phyloP scores from a whole-genome alignment of 2,113 vertebrate genomes.

The Nettapus auritus region DNA sequence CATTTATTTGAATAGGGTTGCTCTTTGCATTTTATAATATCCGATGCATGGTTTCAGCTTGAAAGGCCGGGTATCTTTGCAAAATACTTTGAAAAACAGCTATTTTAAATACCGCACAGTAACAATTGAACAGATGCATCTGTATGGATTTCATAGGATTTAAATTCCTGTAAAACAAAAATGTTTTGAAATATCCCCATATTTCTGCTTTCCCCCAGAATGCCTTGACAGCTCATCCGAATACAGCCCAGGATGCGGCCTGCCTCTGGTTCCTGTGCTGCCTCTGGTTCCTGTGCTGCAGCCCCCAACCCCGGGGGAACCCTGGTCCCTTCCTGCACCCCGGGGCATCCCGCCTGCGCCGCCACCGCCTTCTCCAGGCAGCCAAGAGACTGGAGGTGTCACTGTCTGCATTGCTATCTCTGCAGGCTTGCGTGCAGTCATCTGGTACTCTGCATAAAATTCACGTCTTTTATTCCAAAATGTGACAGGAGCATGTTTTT shows the following conservation, averaged over 20 bases:
- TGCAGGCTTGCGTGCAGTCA: neutral
- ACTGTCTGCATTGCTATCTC: slow-evolving; percentile 29
- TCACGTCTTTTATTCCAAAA: neutral
- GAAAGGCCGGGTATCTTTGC: neutral
- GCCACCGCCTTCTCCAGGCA: neutral
- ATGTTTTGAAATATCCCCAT: fast-evolving
- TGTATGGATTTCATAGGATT: neutral
- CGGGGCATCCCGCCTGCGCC: neutral
- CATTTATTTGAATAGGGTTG: slow-evolving; percentile 6
- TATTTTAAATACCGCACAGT: neutral
- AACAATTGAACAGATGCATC: neutral
- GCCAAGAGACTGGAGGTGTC: slow-evolving; percentile 37
- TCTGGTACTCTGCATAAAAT: neutral
- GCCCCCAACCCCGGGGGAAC: too few relatives aligned
- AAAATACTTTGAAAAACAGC: neutral
- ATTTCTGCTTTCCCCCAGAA: neutral
- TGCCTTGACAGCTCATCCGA: neutral
- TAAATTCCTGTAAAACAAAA: neutral
- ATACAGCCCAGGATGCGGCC: neutral
- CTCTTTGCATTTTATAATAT: slow-evolving; percentile 30
- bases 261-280: too few relatives aligned
- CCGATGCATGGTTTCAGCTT: neutral
- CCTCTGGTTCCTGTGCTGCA: too few relatives aligned
- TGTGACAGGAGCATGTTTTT: slow-evolving; percentile 29
- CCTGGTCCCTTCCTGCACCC: too few relatives aligned